A percentile compares a stretch with the other conserved stretches of the same genome.
Conservation (phyloP, 2,888 invertebrate species). For the Itoplectis maculator region DNA sequence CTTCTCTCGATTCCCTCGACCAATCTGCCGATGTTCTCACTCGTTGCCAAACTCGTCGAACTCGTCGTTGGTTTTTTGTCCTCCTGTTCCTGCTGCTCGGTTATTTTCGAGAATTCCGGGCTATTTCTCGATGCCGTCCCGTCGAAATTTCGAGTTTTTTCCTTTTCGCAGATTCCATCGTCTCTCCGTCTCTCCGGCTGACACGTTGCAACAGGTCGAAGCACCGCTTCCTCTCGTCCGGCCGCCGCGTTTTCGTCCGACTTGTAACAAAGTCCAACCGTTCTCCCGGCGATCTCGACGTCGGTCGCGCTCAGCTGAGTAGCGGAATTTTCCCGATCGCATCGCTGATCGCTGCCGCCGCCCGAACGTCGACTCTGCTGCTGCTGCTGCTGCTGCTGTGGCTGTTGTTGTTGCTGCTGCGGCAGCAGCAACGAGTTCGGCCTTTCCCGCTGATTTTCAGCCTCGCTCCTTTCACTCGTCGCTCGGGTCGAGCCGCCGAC, state of each 20-base stretch:
- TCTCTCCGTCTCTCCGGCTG: background rate
- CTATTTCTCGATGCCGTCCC: background rate
- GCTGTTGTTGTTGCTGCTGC: conserved; percentile 43
- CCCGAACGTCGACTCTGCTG: conserved; percentile 32
- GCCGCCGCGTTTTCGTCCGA: background rate
- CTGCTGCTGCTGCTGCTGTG: conserved; percentile 20
- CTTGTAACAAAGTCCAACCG: conserved; percentile 5
- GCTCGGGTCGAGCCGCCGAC: conserved; percentile 55
- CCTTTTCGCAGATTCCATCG: background rate
- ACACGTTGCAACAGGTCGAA: too few relatives aligned
- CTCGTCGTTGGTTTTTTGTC: background rate
- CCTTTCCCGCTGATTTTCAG: conserved; percentile 71
- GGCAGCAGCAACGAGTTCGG: too few relatives aligned
- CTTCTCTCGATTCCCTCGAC: background rate
- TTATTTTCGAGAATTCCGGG: conserved; percentile 15
- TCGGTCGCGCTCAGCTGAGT: conserved; percentile 13
- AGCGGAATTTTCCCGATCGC: conserved; percentile 46
- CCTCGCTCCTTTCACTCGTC: conserved; percentile 71
- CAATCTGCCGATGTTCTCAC: conserved; percentile 25
- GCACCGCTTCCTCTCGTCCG: background rate
- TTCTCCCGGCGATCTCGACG: background rate
- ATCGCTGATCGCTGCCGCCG: conserved; percentile 31
- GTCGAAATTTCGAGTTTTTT: background rate
- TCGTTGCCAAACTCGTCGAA: conserved; percentile 18
- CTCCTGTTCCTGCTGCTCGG: too few relatives aligned